Evolutionary conservation across 2,113 vertebrate genomes (phyloP), one percentile per base, ranked within the genome.

Genomic region (Platichthys stellatus): DNA sequence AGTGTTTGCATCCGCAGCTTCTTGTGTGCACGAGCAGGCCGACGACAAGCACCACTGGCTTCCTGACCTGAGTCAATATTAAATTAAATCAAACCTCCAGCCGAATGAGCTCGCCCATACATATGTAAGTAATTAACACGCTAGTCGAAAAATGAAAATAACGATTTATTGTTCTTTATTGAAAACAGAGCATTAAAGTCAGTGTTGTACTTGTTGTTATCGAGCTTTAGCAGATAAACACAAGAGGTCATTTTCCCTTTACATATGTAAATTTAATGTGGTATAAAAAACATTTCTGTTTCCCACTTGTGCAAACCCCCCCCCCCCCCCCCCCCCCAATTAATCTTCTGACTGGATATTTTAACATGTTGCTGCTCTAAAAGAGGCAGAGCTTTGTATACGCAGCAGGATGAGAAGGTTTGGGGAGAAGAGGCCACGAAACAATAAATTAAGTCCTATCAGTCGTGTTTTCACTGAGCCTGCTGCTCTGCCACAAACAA

Each of bases 371-470:
- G 51, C 71, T 74, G 15, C 53, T 62, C 70, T 47, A 69, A 31
- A 66, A 60, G n/a, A 15, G 23, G 12, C 61, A 5, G 28, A 49
- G 61, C 59, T 81, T 64, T 23, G 38, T 68, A 21, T 40, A 47
- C 43, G 0, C 61, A 40, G 70, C 72, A 31, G 78, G 74, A 80
- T 69, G 71, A 87, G 47, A 74, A 28, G 63, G 56, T 54, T 72
- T 67, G 28, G 15, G 59, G 62, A 69, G 64, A 54, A 62, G 80
- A 79, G 66, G 83, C 69, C n/a, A 8, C 8, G 23, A 64, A 14
- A 24, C 75, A 75, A 74, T 78, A 81, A 88, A 84, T 86, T 49
- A 85, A 47, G 35, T 69, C 74, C 85, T 78, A 88, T 90, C 88
- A 82, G 78, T 31, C 12, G 35, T 83, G 77, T 76, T 84, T 70